These are phyloP conservation scores for Zoanthus sansibaricus DNA, from an alignment of 92 coral and sea anemone genomes.

Conservation along the genomic window DNA sequence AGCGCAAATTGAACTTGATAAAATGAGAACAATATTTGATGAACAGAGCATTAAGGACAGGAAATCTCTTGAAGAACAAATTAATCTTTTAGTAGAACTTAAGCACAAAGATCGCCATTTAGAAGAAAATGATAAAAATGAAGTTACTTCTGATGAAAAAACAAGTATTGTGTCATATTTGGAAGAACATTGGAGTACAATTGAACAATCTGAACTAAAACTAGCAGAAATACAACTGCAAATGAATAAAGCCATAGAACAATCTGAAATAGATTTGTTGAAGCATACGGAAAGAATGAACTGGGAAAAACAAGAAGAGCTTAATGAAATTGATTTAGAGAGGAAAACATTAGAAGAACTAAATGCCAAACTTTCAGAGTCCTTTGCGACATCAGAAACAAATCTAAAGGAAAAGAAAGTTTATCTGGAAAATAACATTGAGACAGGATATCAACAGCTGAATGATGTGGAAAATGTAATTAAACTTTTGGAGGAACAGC, in stretches of 20 bases:
- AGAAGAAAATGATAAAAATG: conserved; percentile 25
- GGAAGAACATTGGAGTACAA: conserved; percentile 85
- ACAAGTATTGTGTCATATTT: conserved; percentile 65
- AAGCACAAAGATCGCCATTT: conserved; percentile 38
- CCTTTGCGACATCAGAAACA: conserved; percentile 58
- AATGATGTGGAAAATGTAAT: conserved; percentile 75
- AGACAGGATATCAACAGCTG: conserved; percentile 67
- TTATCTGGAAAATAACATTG: conserved; percentile 66
- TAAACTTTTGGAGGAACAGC: conserved; percentile 60
- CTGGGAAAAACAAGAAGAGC: conserved; percentile 78
- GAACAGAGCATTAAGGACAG: conserved; percentile 66
- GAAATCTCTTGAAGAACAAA: conserved; percentile 61
- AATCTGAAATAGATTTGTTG: conserved; percentile 70
- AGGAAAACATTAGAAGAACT: conserved; percentile 37
- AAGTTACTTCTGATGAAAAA: conserved; percentile 64
- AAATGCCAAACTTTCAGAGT: conserved; percentile 57
- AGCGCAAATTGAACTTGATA: conserved; percentile 71
- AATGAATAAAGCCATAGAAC: conserved; percentile 71
- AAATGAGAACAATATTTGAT: conserved; percentile 69
- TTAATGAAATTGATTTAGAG: conserved; percentile 57
- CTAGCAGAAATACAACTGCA: conserved; percentile 89
- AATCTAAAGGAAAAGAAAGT: conserved; percentile 56
- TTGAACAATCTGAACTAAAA: conserved; percentile 84
- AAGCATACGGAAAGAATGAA: conserved; percentile 65
- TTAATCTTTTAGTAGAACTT: conserved; percentile 71